These are phyloP conservation scores for Corythaixoides concolor DNA, from an alignment of 2,113 vertebrate species.

Conservation along the genomic window DNA sequence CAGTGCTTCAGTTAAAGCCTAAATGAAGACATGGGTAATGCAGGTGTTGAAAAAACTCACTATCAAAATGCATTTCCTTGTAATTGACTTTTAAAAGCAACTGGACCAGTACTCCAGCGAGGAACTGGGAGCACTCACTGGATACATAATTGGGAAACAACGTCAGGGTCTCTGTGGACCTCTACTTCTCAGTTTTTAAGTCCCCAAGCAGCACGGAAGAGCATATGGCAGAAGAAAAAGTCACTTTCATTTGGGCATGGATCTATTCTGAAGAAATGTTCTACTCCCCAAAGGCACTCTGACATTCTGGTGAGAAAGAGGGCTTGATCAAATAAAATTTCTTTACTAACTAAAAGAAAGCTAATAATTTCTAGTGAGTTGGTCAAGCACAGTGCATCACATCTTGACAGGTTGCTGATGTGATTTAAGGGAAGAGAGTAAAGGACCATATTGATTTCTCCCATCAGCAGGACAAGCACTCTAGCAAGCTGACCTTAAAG, in stretches of 20 bases:
- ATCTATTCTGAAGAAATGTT: not conserved
- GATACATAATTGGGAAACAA: not conserved
- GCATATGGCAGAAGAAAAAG: not conserved
- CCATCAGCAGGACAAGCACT: not conserved
- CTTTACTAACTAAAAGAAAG: not conserved
- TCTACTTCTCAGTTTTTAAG: not conserved
- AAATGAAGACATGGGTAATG: not conserved
- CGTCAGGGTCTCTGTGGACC: not conserved
- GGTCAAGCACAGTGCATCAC: not conserved
- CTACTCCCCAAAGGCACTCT: not conserved
- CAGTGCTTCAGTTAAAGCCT: not conserved
- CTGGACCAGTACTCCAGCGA: not conserved
- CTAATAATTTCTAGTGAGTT: not conserved
- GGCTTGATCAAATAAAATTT: not conserved
- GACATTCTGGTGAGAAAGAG: not conserved
- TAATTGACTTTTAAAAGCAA: not conserved
- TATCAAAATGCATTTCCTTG: rapidly evolving
- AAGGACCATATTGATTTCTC: not conserved
- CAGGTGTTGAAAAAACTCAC: not conserved
- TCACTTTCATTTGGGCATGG: not conserved
- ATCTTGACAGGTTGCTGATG: not conserved
- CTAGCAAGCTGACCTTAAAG: not conserved
- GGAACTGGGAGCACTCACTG: not conserved
- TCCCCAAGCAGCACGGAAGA: not conserved
- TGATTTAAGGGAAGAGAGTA: not conserved